Base-by-base conservation (phyloP, 2,888 invertebrate species). In the Serrognathus titanus region DNA sequence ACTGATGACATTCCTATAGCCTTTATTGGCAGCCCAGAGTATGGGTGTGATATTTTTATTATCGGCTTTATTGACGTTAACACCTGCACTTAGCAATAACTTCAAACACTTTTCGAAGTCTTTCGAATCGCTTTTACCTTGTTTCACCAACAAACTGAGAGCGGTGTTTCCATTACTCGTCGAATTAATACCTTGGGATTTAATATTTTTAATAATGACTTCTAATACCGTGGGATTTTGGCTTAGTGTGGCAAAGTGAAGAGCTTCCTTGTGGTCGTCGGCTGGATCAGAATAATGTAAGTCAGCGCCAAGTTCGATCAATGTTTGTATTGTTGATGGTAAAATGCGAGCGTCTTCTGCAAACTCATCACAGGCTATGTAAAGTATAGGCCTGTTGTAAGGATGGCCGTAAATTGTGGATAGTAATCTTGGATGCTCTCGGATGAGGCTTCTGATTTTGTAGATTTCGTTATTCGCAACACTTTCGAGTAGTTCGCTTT, bases 181-280 rank as follows among this genome's bases (percentile, higher is more conserved):
- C 2, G 65, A 59, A 48, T 72, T 69, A n/a, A 72, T 64, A 55
- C 59, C 53, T 3, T 59, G 60, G 6, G 24, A 5, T 11, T 54
- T 57, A 24, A 71, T 49, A 35, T 79, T 77, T 46, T 80, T 78
- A 24, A 85, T 63, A 11, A 86, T 69, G 1, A 72, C 71, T 59
- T 75, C 71, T 43, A 86, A 66, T 7, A 80, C 80, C 41, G 79
- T 47, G 31, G 62, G 66, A 59, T 71, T 69, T 9, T 82, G 82
- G 48, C 76, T 78, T 68, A 83, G 82, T 0, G 83, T 80, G 2
- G 86, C 86, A 58, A 85, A 84, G 73, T 89, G 88, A 60, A 89
- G 78, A 0, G 87, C 85, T n/a, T 85, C 83, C 60, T 81, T 82
- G 11, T 81, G 79, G 51, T 83, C 80, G 2, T 78, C 78, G 60